Evolutionary conservation across 2,888 invertebrate genomes (phyloP).

Genomic region (Tipula helvola): DNA sequence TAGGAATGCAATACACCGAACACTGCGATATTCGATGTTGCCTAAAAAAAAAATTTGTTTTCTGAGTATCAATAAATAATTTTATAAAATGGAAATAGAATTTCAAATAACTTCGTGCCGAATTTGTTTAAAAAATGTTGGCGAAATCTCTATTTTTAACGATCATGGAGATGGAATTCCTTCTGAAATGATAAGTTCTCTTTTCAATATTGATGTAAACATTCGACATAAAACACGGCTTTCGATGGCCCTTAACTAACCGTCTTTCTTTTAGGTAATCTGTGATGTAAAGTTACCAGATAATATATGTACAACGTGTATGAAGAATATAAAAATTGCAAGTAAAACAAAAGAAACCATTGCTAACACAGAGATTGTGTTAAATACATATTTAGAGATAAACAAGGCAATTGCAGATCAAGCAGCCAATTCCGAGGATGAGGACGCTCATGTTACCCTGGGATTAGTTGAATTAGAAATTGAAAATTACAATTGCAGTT

Average conservation of each 20-base stretch:
- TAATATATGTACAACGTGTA: background rate
- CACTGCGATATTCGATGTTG: too few relatives aligned
- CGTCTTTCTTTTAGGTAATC: background rate
- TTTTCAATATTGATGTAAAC: background rate
- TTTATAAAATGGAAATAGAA: background rate
- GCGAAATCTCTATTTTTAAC: background rate
- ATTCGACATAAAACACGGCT: too few relatives aligned
- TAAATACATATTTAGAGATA: background rate
- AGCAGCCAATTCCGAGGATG: background rate
- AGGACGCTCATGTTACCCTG: background rate
- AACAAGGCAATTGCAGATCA: background rate
- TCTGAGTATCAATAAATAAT: too few relatives aligned
- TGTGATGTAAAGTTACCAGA: background rate
- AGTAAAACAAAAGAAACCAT: background rate
- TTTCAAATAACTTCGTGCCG: background rate
- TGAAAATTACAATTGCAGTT: background rate
- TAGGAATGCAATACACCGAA: too few relatives aligned
- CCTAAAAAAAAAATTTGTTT: too few relatives aligned
- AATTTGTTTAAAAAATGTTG: background rate
- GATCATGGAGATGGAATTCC: background rate
- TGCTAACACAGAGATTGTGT: background rate
- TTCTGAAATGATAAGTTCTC: background rate
- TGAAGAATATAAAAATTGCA: background rate
- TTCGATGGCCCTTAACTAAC: background rate
- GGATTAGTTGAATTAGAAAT: background rate